Conservation (phyloP, 2,888 invertebrate genomes). For the Oxytorus armatus region DNA sequence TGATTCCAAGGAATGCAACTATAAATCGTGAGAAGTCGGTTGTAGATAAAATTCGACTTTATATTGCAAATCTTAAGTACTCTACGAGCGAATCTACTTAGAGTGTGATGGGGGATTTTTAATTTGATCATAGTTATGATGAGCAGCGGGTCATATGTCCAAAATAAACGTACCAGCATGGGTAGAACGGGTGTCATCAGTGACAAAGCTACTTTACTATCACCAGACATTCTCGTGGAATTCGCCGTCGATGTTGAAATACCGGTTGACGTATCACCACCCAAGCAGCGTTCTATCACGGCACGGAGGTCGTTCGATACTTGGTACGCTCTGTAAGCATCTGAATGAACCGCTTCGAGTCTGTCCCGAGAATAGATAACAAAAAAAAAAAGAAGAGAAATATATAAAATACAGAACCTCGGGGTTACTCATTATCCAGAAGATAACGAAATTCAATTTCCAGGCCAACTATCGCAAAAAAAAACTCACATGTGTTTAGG, state of each 20-base stretch:
- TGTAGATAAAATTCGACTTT: too few species aligned
- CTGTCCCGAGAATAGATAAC: conserved; percentile 77
- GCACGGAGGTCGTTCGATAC: conserved; percentile 91
- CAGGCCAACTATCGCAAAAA: not conserved
- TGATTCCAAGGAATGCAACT: too few species aligned
- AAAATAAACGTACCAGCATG: conserved; percentile 89
- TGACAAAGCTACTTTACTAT: conserved; percentile 85
- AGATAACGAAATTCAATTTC: not conserved
- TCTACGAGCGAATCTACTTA: too few species aligned
- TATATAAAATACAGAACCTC: conserved; percentile 31
- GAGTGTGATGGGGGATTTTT: too few species aligned
- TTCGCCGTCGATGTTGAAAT: conserved; percentile 13
- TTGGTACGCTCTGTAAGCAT: conserved; percentile 96
- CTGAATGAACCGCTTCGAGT: conserved; percentile 93
- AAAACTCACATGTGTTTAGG: conserved; percentile 92
- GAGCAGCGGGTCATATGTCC: not conserved
- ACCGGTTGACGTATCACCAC: conserved; percentile 31
- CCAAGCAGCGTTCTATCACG: conserved; percentile 87
- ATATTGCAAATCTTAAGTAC: too few species aligned
- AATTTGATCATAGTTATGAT: too few species aligned
- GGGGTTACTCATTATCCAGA: conserved; percentile 27
- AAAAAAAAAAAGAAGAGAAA: not conserved
- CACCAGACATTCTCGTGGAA: conserved; percentile 27
- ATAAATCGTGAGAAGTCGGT: too few species aligned
- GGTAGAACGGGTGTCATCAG: conserved; percentile 97